Conservation (phyloP, 2,797 vertebrate species). For the Rhinella marina region DNA sequence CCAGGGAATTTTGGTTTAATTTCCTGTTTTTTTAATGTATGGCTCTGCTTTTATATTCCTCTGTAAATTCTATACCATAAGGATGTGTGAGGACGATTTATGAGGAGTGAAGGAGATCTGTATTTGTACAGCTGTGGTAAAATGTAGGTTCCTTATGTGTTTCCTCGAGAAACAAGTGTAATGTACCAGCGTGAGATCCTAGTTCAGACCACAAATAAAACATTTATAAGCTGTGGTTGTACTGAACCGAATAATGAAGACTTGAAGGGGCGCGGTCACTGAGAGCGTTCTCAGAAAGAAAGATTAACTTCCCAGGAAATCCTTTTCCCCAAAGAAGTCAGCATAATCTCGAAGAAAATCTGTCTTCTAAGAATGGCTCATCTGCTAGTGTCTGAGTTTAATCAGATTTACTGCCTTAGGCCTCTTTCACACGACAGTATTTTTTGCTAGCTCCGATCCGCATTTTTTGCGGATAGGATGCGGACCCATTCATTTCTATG, state of each 20-base stretch:
- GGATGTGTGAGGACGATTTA: slow-evolving; percentile 36
- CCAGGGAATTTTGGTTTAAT: neutral
- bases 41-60: neutral
- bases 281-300: slow-evolving; percentile 16
- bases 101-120: neutral
- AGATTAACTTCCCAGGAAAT: slow-evolving; percentile 42
- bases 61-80: slow-evolving; percentile 2
- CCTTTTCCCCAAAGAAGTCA: slow-evolving; percentile 18
- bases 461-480: no score
- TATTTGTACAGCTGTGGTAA: slow-evolving; percentile 41
- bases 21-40: slow-evolving; percentile 10
- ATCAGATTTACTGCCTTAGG: neutral
- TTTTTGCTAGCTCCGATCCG: no score
- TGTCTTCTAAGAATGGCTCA: slow-evolving; percentile 8
- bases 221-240: slow-evolving; percentile 32
- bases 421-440: no score
- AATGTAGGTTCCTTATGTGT: neutral
- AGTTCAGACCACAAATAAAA: slow-evolving; percentile 21
- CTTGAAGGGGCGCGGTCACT: neutral
- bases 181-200: neutral
- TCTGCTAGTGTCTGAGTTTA: neutral
- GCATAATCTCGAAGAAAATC: slow-evolving; percentile 32
- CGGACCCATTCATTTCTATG: no score
- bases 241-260: neutral
- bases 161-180: neutral